Evolutionary conservation across 2,797 vertebrate species (phyloP).

Genomic region (Danio choprae): DNA sequence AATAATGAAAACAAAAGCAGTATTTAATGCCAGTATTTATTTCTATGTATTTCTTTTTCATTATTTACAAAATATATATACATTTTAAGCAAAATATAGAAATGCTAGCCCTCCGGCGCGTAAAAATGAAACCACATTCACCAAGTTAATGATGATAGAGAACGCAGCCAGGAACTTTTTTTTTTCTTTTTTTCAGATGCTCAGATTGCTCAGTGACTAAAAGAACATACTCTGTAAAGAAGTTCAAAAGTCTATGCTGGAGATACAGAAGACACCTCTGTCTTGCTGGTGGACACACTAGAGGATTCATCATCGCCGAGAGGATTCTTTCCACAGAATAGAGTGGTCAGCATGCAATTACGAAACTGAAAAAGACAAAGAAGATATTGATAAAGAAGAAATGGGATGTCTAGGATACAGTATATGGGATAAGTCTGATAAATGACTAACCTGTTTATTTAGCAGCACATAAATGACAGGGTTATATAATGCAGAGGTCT

Average conservation of each 20-base stretch:
- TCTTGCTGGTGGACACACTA: slow-evolving; percentile 72
- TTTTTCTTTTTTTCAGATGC: neutral
- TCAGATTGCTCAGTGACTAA: slow-evolving; percentile 12
- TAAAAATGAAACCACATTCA: neutral
- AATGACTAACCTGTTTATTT: slow-evolving; percentile 71
- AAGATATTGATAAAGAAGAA: too few species aligned
- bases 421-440: neutral
- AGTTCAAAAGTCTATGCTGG: slow-evolving; percentile 69
- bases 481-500: slow-evolving; percentile 85
- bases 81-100: slow-evolving; percentile 19
- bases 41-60: slow-evolving; percentile 21
- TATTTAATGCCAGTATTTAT: slow-evolving; percentile 40
- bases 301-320: slow-evolving; percentile 76
- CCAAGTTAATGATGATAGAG: neutral
- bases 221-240: slow-evolving; percentile 1
- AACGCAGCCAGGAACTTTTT: slow-evolving; percentile 11
- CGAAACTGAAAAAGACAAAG: slow-evolving; percentile 69
- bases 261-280: slow-evolving; percentile 76
- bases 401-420: neutral
- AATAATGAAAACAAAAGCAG: slow-evolving; percentile 4
- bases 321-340: slow-evolving; percentile 76
- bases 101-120: slow-evolving; percentile 7
- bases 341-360: slow-evolving; percentile 76
- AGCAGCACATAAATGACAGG: slow-evolving; percentile 68
- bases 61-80: slow-evolving; percentile 41